phyloP scores from a whole-genome alignment of 1,140 invertebrate genomes.

The Andricus grossulariae region DNA sequence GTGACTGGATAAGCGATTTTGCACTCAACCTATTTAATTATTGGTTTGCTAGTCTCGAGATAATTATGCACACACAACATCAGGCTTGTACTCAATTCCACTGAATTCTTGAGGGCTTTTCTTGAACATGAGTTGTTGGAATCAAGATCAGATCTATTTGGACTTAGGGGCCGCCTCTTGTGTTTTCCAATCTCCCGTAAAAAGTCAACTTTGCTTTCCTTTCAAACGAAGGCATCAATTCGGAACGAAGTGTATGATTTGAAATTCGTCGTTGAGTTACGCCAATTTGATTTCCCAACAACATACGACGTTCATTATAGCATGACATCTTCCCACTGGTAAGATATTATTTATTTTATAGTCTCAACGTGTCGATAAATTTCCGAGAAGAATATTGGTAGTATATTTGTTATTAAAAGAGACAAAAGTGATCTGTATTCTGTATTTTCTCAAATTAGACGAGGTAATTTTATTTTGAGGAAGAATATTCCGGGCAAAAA shows the following conservation, averaged over 20 bases:
- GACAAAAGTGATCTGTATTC: too few relatives aligned
- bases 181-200: neutral
- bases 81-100: neutral
- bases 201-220: neutral
- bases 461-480: too few relatives aligned
- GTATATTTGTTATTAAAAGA: neutral
- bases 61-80: too few relatives aligned
- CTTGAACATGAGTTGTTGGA: too few relatives aligned
- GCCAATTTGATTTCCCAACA: too few relatives aligned
- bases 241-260: too few relatives aligned
- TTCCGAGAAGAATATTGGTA: neutral
- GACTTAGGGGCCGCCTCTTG: too few relatives aligned
- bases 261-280: too few relatives aligned
- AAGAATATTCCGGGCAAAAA: too few relatives aligned
- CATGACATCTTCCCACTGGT: neutral
- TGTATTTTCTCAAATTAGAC: too few relatives aligned
- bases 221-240: neutral
- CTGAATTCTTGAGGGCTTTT: neutral
- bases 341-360: neutral
- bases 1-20: constrained; percentile 32
- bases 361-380: neutral
- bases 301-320: neutral
- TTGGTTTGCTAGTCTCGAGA: neutral
- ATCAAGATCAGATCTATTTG: too few relatives aligned
- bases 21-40: neutral